Base-by-base conservation (phyloP, 2,888 invertebrate genomes). In the Gibbula magus region DNA sequence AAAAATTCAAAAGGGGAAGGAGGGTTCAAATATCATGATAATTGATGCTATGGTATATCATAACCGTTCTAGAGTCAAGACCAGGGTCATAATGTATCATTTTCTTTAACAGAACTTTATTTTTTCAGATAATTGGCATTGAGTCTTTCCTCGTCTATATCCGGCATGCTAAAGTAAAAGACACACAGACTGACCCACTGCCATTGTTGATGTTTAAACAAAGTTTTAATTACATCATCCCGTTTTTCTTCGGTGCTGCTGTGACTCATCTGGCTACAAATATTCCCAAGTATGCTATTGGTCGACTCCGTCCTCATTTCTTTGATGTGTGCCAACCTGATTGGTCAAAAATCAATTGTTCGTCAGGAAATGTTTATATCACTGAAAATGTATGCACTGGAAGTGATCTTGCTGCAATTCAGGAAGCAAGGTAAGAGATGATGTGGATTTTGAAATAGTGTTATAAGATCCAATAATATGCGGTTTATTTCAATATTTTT, bases 251-350 rank as follows among this genome's bases (percentile, higher is more conserved):
- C 93, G 98, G 98, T 0, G 96, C 96, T 73, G 96, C 96, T 61
- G 95, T 96, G 86, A 96, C 96, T 85, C 97, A 97, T 92, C 94
- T 98, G 75, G 95, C 96, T 84, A 98, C 98, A 5, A 98, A 99
- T 93, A 95, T 98, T 85, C 97, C 96, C 85, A 99, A 99, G 93
- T 98, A 98, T 93, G 95, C 96, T 16, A 96, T 99, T 84, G 99
- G 99, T 56, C 95, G 99, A 80, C 94, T 99, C 86, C 94, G 99
- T 87, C 99, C 99, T 52, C 98, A 99, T 93, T 99, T 99, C 94
- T 95, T 97, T 91, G 95, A 95, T 85, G 96, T 98, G 0, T 99
- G 99, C 91, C 93, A 94, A 79, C 99, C 99, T 1, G 83, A 89
- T 20, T 87, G 89, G 77, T 80, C 84, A 8, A 80, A 80, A 8